Conservation (phyloP, 2,888 invertebrate genomes). For the Ennomos fuscantarius region DNA sequence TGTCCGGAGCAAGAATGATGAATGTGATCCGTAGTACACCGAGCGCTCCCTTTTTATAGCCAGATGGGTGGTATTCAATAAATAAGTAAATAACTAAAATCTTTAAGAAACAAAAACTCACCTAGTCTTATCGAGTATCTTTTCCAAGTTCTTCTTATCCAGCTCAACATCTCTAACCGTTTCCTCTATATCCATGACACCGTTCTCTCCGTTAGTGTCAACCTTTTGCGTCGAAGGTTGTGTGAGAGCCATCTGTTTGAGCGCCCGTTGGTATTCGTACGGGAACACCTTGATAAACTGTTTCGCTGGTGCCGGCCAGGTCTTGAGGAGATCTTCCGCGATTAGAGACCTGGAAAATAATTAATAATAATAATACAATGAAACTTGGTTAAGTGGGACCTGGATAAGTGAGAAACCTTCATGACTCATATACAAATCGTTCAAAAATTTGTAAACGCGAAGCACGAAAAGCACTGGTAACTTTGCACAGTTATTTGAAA, state of each 20-base stretch:
- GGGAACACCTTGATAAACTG: conserved; percentile 98
- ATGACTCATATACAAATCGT: too few relatives aligned
- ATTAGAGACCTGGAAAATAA: conserved; percentile 86
- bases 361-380: not conserved
- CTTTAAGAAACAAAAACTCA: conserved; percentile 47
- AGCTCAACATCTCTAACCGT: conserved; percentile 90
- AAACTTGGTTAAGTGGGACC: too few relatives aligned
- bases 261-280: conserved; percentile 96
- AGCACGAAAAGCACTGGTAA: too few relatives aligned
- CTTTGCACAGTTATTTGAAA: too few relatives aligned
- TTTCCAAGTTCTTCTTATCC: conserved; percentile 92
- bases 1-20: too few relatives aligned
- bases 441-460: too few relatives aligned
- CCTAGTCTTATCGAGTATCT: conserved; percentile 92
- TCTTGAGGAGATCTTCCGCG: conserved; percentile 90
- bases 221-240: conserved; percentile 49
- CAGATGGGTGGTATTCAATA: too few relatives aligned
- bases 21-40: too few relatives aligned
- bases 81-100: too few relatives aligned
- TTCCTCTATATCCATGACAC: conserved; percentile 94
- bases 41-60: too few relatives aligned
- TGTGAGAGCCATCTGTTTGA: conserved; percentile 86
- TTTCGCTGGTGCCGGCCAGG: conserved; percentile 91
- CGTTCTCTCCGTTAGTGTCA: conserved; percentile 69
- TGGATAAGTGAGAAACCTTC: too few relatives aligned